These are phyloP conservation scores for Hemitrygon akajei DNA, from an alignment of 2,797 vertebrate species.

Conservation along the genomic window DNA sequence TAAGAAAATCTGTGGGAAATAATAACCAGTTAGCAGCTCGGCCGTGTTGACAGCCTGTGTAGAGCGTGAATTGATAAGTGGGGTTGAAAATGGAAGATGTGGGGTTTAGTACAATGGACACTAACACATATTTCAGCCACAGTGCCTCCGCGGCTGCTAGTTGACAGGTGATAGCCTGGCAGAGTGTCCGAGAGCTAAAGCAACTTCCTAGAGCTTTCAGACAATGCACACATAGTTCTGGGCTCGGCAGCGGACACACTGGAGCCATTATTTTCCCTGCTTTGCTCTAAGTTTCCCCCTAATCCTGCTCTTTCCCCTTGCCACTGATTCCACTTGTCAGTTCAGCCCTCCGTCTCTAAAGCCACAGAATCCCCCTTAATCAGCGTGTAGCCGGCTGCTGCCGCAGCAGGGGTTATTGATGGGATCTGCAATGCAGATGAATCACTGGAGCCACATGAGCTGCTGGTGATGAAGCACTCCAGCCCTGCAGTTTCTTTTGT, in stretches of 20 bases:
- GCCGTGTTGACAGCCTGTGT: too few relatives aligned
- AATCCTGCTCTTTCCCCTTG: conserved; percentile 39
- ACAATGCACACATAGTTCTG: conserved; percentile 43
- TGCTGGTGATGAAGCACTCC: conserved; percentile 44
- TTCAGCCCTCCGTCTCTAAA: conserved; percentile 42
- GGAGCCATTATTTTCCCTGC: conserved; percentile 44
- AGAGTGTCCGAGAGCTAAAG: conserved; percentile 40
- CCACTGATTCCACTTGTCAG: conserved; percentile 43
- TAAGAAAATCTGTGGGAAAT: neutral
- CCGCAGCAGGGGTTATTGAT: conserved; percentile 54
- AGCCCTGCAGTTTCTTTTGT: conserved; percentile 54
- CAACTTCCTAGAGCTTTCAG: conserved; percentile 50
- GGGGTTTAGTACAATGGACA: conserved; percentile 41
- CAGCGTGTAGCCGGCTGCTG: conserved; percentile 52
- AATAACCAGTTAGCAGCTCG: neutral
- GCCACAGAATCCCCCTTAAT: conserved; percentile 45
- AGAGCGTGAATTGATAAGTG: neutral
- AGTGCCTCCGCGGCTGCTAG: conserved; percentile 49
- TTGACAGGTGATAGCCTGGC: conserved; percentile 63
- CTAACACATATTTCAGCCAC: conserved; percentile 39
- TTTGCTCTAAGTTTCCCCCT: conserved; percentile 40
- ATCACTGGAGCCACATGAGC: conserved; percentile 50
- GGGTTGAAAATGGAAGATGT: neutral
- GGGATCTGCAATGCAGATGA: conserved; percentile 55
- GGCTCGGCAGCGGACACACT: conserved; percentile 46